Conservation (phyloP, 1,140 invertebrate genomes). For the Tribolium madens region DNA sequence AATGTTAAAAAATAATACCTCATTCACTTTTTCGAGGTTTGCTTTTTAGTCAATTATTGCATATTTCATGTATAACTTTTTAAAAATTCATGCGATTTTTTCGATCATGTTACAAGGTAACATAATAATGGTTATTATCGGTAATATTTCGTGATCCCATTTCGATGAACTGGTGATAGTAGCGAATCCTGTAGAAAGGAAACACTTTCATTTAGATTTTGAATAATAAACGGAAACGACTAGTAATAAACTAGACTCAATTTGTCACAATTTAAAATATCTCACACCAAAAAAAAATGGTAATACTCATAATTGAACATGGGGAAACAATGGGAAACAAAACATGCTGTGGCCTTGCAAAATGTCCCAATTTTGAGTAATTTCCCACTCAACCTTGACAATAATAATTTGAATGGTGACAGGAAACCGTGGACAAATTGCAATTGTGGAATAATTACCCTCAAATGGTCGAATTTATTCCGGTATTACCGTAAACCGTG, state of each 20-base stretch:
- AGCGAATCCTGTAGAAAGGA: not conserved
- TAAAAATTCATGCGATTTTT: too few relatives aligned
- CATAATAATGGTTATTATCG: not conserved
- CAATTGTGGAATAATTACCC: not conserved
- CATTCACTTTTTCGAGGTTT: too few relatives aligned
- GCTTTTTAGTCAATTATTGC: too few relatives aligned
- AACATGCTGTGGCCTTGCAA: not conserved
- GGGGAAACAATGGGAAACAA: not conserved
- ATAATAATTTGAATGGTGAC: not conserved
- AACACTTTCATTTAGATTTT: not conserved
- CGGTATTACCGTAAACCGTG: constrained; percentile 30
- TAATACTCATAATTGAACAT: not conserved
- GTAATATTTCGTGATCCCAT: not conserved
- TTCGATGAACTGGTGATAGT: not conserved
- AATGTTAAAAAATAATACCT: too few relatives aligned
- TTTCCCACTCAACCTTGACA: not conserved
- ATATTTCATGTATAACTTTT: too few relatives aligned
- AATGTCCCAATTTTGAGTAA: not conserved
- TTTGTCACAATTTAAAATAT: not conserved
- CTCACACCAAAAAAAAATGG: not conserved
- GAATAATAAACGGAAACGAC: not conserved
- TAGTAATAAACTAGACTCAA: not conserved
- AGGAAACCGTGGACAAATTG: not conserved
- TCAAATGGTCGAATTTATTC: constrained; percentile 13
- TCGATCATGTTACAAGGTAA: not conserved